phyloP scores from a whole-genome alignment of 2,888 invertebrate species.

The Parochlus steinenii region DNA sequence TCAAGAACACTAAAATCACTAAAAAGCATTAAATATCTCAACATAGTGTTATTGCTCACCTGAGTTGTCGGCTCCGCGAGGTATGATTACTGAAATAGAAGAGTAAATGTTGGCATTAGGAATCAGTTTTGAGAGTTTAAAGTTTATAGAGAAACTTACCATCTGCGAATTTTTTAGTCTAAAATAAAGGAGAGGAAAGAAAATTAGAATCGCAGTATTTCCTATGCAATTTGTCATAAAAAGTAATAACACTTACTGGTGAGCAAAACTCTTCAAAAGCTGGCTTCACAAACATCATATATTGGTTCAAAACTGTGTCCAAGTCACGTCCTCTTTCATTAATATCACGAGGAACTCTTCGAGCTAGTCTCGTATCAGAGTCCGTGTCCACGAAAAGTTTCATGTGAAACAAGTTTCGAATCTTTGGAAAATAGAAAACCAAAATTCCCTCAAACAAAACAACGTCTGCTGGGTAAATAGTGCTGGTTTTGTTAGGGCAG shows the following conservation, averaged over 20 bases:
- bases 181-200: no score
- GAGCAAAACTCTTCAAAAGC: conserved; percentile 98
- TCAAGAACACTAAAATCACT: no score
- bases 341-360: conserved; percentile 91
- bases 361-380: conserved; percentile 89
- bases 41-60: no score
- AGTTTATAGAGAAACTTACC: background rate
- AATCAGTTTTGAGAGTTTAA: background rate
- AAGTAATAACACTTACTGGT: conserved; percentile 46
- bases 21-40: no score
- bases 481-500: conserved; percentile 54
- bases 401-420: conserved; percentile 93
- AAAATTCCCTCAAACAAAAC: conserved; percentile 96
- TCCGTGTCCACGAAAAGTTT: conserved; percentile 98
- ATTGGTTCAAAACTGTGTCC: conserved; percentile 88
- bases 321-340: conserved; percentile 86
- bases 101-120: background rate
- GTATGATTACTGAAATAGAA: conserved; percentile 65
- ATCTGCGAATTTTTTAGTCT: no score
- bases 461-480: conserved; percentile 90
- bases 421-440: conserved; percentile 91
- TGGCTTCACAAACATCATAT: conserved; percentile 97
- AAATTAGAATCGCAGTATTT: background rate
- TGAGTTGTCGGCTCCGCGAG: conserved; percentile 93
- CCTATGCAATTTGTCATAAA: background rate